Conservation (phyloP, 1,140 invertebrate genomes). For the Uloborus diversus region DNA sequence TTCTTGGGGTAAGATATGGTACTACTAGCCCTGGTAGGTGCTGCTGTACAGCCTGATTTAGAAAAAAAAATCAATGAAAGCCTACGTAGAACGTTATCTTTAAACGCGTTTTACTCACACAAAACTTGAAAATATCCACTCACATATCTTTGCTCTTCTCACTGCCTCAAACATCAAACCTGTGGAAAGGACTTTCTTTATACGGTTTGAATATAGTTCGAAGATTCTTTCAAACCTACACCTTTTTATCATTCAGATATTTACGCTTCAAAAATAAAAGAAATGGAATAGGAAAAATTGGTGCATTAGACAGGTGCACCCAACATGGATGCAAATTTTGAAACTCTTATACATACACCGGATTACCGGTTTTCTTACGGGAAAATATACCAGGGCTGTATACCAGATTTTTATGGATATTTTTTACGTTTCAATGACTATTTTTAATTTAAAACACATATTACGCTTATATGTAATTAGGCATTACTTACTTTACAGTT, state of each 20-base stretch:
- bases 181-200: too few species aligned
- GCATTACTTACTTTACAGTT: slow-evolving; percentile 70
- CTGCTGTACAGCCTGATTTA: neutral
- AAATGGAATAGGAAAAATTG: too few species aligned
- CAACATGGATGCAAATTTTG: neutral
- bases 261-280: too few species aligned
- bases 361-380: neutral
- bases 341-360: neutral
- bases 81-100: neutral
- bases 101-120: too few species aligned
- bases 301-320: neutral
- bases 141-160: too few species aligned
- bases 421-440: neutral
- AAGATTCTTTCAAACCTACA: too few species aligned
- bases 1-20: neutral
- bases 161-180: too few species aligned
- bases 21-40: neutral
- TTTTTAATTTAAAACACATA: too few species aligned
- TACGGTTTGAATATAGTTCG: too few species aligned
- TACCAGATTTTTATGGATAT: neutral
- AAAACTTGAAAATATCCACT: too few species aligned
- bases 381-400: neutral
- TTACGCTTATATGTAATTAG: too few species aligned
- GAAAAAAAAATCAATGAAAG: neutral
- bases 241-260: too few species aligned